Percentiles rank a stretch among this genome's conserved stretches.
Conservation (phyloP, 2,888 invertebrate species). For the Synanthedon tipuliformis region DNA sequence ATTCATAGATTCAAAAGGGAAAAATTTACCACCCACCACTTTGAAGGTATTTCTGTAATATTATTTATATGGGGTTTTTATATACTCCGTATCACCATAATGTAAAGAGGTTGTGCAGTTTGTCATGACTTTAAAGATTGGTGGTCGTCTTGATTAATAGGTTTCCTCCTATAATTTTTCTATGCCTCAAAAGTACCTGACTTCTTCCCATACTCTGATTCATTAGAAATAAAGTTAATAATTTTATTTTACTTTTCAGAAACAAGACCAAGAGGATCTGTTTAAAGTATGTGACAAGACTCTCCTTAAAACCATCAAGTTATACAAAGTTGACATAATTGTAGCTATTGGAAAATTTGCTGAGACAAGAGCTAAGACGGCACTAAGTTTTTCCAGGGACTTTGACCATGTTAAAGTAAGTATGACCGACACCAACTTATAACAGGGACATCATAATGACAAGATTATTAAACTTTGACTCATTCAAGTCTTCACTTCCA, state of each 20-base stretch:
- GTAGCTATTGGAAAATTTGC: constrained; percentile 80
- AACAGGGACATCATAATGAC: too few relatives aligned
- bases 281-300: background rate
- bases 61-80: background rate
- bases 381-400: background rate
- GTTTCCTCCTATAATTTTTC: too few relatives aligned
- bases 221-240: too few relatives aligned
- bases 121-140: too few relatives aligned
- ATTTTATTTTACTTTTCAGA: background rate
- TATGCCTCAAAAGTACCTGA: too few relatives aligned
- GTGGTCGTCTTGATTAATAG: too few relatives aligned
- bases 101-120: too few relatives aligned
- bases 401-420: background rate
- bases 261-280: background rate
- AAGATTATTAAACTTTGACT: background rate
- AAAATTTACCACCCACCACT: constrained; percentile 82
- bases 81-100: too few relatives aligned
- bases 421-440: background rate
- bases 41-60: constrained; percentile 57
- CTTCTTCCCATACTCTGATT: too few relatives aligned
- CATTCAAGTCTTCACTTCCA: background rate
- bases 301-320: constrained; percentile 2
- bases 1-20: constrained; percentile 75
- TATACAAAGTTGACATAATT: constrained; percentile 73
- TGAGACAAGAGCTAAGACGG: constrained; percentile 62